Conservation (phyloP, 2,888 invertebrate genomes). For the Phyllotreta cruciferae region DNA sequence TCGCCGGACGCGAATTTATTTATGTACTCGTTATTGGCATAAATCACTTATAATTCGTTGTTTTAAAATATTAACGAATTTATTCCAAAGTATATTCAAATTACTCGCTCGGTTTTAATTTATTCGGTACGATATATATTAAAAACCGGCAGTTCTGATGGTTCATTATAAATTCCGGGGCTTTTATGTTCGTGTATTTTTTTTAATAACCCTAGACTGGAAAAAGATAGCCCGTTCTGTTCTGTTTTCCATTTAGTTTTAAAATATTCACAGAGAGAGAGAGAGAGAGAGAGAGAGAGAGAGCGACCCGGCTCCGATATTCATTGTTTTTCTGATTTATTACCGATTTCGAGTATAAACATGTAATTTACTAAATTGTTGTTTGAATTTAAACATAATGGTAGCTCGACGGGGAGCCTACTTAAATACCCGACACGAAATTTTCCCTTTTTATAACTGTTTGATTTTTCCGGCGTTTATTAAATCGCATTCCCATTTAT, state of each 20-base stretch:
- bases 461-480: slow-evolving; percentile 5
- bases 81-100: slow-evolving; percentile 1
- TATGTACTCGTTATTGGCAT: background rate
- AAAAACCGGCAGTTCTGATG: background rate
- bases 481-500: background rate
- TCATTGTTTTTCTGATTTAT: slow-evolving; percentile 31
- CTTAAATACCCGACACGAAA: slow-evolving; percentile 19
- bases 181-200: slow-evolving; percentile 6
- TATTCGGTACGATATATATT: slow-evolving; percentile 8
- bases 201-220: slow-evolving; percentile 1
- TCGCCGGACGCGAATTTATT: too few relatives aligned
- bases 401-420: slow-evolving; percentile 21
- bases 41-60: background rate
- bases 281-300: too few relatives aligned
- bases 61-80: slow-evolving; percentile 10
- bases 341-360: slow-evolving; percentile 27
- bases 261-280: slow-evolving; percentile 23
- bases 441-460: background rate
- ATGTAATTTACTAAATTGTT: slow-evolving; percentile 31
- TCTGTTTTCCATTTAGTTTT: slow-evolving; percentile 16
- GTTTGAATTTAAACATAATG: slow-evolving; percentile 29
- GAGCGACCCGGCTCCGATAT: slow-evolving; percentile 23
- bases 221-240: slow-evolving; percentile 19
- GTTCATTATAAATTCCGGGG: slow-evolving; percentile 10
- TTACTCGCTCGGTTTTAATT: background rate